Evolutionary conservation across 2,888 invertebrate genomes (phyloP).

Genomic region (Apamea sordens): DNA sequence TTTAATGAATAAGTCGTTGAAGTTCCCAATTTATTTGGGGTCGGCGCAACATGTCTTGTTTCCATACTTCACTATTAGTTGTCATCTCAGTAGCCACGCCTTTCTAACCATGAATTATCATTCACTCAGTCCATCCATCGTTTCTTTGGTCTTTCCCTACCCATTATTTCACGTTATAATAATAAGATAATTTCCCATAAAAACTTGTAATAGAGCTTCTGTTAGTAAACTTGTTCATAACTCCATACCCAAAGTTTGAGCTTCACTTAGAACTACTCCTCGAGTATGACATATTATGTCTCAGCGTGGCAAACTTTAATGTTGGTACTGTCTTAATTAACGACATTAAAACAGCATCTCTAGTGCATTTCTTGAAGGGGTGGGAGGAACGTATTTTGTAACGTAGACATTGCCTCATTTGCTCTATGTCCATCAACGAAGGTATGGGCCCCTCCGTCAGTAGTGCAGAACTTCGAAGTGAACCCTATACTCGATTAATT

Average conservation of each 20-base stretch:
- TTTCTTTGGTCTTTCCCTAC: not conserved
- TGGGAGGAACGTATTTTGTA: not conserved
- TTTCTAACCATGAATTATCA: not conserved
- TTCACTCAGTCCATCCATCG: not conserved
- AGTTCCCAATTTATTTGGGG: no score
- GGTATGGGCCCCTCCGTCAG: no score
- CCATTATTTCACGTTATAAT: not conserved
- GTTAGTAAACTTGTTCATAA: conserved; percentile 29
- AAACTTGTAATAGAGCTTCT: conserved; percentile 7
- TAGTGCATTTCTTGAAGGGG: not conserved
- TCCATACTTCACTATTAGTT: no score
- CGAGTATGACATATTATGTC: conserved; percentile 15
- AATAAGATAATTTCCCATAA: conserved; percentile 6
- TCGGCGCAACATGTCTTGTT: no score
- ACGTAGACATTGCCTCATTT: not conserved
- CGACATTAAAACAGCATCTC: not conserved
- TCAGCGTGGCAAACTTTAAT: conserved; percentile 12
- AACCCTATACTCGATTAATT: no score
- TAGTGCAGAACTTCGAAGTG: no score
- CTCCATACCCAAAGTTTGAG: conserved; percentile 39
- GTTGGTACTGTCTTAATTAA: conserved; percentile 12
- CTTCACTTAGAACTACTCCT: conserved; percentile 21
- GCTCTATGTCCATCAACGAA: no score
- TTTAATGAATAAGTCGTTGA: no score
- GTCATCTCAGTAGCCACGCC: not conserved